Evolutionary conservation across 1,140 invertebrate genomes (phyloP), one percentile per base, ranked within the genome.

Genomic region (Drosophila rhopaloa): DNA sequence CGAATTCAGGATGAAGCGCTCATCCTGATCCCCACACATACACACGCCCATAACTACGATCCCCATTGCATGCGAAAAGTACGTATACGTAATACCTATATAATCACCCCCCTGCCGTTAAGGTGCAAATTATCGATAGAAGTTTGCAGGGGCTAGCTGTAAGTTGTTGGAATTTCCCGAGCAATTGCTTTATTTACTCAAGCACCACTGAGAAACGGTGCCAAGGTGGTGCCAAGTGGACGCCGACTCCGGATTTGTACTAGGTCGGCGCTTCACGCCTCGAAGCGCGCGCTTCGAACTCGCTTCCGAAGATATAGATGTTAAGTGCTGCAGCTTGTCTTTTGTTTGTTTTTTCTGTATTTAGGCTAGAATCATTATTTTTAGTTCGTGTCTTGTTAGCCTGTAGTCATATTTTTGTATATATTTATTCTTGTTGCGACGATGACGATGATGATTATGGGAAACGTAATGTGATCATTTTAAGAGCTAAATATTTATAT

Each of bases 381-480:
- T 57, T 89, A 65, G 62, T 81, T 60, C 9, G 29, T 71, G 68
- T 43, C 65, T 68, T 71, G 65, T 78, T 89, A 89, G 84, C 55
- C 51, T 61, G 38, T 84, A 84, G 59, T 57, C 35, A 50, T 57
- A 61, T 75, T 82, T 81, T 89, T 89, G 84, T 89, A 89, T 67
- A 89, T 89, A 89, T 89, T 89, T 89, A 89, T 89, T 89, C 62
- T 84, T 89, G 84, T 88, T 88, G 72, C 51, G 40, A 79, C 74
- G 66, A 85, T 58, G 60, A 85, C 59, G 73, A 79, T 61, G 46
- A 81, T 88, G 68, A 89, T 84, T 83, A 81, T 89, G 76, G 77
- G 86, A 84, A 89, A 89, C 84, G 80, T 89, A 68, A 89, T 89
- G 84, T 89, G 84, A 89, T 89, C 77, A 89, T 89, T 76, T 74